Evolutionary conservation across 2,113 vertebrate genomes (phyloP).

Genomic region (Sisor rabdophorus): DNA sequence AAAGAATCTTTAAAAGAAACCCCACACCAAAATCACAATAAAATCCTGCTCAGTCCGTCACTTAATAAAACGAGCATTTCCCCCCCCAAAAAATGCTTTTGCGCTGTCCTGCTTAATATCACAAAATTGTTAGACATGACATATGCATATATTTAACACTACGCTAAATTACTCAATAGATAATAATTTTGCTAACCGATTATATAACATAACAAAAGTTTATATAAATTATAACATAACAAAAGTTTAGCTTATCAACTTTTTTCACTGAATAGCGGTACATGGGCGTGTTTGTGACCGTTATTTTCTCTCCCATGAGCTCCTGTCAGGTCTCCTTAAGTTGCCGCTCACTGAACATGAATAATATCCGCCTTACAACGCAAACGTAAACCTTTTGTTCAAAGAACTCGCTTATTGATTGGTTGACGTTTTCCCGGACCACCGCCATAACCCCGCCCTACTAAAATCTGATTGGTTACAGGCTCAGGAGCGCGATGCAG

Average conservation of each 20-base stretch:
- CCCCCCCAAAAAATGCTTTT: too few relatives aligned
- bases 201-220: background rate
- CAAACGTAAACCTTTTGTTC: conserved; percentile 58
- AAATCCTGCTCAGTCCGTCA: too few relatives aligned
- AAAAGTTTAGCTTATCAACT: background rate
- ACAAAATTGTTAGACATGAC: background rate
- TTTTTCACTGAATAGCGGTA: background rate
- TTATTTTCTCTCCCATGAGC: conserved; percentile 37
- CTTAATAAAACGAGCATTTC: too few relatives aligned
- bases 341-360: conserved; percentile 50
- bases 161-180: too few relatives aligned
- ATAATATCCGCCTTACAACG: conserved; percentile 50
- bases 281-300: conserved; percentile 35
- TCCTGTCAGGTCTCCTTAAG: conserved; percentile 60
- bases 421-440: conserved; percentile 66
- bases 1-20: conserved; percentile 21
- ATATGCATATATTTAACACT: too few relatives aligned
- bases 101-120: too few relatives aligned
- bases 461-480: conserved; percentile 61
- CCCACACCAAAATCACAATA: background rate
- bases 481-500: conserved; percentile 57
- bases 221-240: background rate
- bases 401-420: conserved; percentile 52
- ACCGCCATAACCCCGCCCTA: conserved; percentile 61
- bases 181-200: too few relatives aligned